A percentile compares a stretch with the other conserved stretches of the same genome.
These are phyloP conservation scores for Heliconius eleuchia DNA, from an alignment of 1,140 invertebrate genomes.

Conservation along the genomic window DNA sequence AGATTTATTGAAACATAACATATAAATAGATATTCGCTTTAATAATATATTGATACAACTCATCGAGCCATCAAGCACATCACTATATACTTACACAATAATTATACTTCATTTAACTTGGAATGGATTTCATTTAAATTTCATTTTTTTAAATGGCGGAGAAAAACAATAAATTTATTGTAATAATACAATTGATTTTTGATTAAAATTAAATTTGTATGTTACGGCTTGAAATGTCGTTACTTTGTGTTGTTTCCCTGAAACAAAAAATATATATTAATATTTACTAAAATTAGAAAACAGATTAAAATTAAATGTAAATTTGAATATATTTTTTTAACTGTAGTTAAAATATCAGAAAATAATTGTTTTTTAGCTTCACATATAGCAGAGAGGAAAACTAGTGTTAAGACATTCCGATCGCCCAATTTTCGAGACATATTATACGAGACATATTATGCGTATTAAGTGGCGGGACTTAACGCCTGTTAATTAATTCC, in stretches of 20 bases:
- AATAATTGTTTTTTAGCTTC: no score
- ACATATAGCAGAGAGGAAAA: no score
- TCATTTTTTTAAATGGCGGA: background rate
- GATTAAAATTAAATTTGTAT: background rate
- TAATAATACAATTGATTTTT: background rate
- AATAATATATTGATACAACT: background rate
- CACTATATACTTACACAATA: conserved; percentile 12
- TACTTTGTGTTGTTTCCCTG: conserved; percentile 11
- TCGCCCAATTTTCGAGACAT: no score
- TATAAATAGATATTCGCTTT: conserved; percentile 9
- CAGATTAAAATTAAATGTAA: no score
- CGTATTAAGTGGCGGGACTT: no score
- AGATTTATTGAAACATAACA: conserved; percentile 25
- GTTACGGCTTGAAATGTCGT: background rate
- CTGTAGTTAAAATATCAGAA: no score
- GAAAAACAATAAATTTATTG: background rate
- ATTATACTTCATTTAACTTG: background rate
- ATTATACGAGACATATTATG: no score
- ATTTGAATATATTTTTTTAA: no score
- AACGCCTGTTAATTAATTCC: no score
- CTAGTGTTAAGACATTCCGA: no score
- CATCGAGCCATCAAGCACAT: background rate
- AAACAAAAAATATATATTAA: background rate
- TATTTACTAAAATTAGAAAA: no score
- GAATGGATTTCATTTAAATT: background rate